A percentile compares a stretch with the other conserved stretches of the same genome.
Evolutionary conservation across 2,888 invertebrate species (phyloP).

Genomic region (Cantharis lateralis): DNA sequence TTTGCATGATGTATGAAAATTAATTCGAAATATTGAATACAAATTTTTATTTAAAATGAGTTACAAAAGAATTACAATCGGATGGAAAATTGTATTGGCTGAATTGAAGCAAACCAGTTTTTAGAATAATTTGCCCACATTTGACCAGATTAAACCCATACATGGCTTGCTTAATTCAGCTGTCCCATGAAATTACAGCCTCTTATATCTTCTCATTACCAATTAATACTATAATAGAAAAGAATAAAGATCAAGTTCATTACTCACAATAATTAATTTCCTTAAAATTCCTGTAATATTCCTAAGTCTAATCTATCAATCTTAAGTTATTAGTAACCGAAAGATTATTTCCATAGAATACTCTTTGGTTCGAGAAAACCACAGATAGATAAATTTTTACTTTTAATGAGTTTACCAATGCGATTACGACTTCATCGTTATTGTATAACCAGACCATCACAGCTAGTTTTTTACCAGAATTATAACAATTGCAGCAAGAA

Average conservation of each 20-base stretch:
- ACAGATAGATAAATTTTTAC: too few species aligned
- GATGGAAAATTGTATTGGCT: neutral
- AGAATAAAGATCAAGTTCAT: neutral
- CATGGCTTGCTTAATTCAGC: neutral
- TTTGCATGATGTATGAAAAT: neutral
- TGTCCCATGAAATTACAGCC: neutral
- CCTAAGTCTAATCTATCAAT: neutral
- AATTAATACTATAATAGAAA: neutral
- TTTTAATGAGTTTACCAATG: too few species aligned
- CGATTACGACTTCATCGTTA: too few species aligned
- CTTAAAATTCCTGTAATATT: neutral
- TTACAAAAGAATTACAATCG: neutral
- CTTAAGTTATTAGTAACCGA: too few species aligned
- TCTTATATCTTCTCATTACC: neutral
- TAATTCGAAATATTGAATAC: neutral
- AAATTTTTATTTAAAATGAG: neutral
- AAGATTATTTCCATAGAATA: too few species aligned
- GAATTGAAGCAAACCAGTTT: neutral
- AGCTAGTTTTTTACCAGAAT: too few species aligned
- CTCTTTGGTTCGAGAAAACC: too few species aligned
- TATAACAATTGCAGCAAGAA: too few species aligned
- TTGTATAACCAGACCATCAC: too few species aligned
- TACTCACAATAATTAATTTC: neutral
- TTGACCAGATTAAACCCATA: neutral
- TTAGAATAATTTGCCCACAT: neutral